Evolutionary conservation across 1,140 invertebrate species (phyloP).

Genomic region (Cepaea nemoralis): DNA sequence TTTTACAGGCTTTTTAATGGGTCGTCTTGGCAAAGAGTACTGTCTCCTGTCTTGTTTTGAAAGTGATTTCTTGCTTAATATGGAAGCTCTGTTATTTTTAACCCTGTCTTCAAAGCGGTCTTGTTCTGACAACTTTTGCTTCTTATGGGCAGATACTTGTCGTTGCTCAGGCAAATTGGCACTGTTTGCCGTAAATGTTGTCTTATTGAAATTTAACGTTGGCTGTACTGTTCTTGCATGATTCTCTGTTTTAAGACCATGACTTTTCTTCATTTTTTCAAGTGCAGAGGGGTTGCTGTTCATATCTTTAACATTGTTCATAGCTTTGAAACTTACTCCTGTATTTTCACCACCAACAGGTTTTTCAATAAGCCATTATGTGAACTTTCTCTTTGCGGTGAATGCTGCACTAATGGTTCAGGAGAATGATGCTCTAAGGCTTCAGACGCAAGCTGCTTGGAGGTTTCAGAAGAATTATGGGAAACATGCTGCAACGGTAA

Average conservation of each 20-base stretch:
- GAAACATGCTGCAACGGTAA: neutral
- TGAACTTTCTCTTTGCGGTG: neutral
- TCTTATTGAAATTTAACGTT: neutral
- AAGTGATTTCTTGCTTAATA: neutral
- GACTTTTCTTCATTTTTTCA: neutral
- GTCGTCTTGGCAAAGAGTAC: neutral
- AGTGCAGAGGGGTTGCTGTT: neutral
- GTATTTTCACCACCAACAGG: neutral
- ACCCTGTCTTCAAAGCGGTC: neutral
- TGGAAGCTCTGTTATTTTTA: neutral
- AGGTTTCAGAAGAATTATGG: neutral
- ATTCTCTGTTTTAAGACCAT: neutral
- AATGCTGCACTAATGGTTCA: too few species aligned
- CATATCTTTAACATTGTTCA: neutral
- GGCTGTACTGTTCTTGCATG: neutral
- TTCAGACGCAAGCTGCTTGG: too few species aligned
- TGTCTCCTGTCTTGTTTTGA: neutral
- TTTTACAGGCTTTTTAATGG: neutral
- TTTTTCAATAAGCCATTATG: neutral
- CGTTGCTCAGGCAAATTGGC: neutral
- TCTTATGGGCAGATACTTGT: neutral
- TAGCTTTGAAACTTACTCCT: neutral
- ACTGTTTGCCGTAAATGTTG: neutral
- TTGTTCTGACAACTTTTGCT: neutral
- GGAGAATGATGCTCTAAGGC: too few species aligned